Evolutionary conservation across 2,113 vertebrate genomes (phyloP).

Genomic region (Tylochromis polylepis): DNA sequence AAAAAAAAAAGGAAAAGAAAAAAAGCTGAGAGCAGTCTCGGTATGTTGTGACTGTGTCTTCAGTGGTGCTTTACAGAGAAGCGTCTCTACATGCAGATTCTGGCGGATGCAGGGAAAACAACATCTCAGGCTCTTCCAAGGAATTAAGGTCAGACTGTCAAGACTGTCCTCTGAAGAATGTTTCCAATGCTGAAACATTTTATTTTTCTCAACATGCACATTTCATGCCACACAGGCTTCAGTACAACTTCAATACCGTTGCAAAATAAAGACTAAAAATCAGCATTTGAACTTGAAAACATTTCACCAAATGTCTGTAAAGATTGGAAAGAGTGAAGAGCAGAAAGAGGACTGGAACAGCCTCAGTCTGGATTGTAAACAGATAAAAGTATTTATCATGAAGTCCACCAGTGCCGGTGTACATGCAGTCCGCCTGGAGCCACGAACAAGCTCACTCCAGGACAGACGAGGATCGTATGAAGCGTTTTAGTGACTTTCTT

Average conservation of each 20-base stretch:
- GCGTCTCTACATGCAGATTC: neutral
- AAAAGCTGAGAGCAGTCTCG: neutral
- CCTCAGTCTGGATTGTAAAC: slow-evolving; percentile 28
- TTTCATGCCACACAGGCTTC: neutral
- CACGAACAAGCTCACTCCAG: neutral
- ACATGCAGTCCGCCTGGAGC: neutral
- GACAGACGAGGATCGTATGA: neutral
- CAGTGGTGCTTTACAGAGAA: neutral
- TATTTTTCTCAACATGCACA: neutral
- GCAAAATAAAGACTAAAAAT: neutral
- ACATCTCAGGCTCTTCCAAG: neutral
- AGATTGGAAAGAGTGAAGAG: slow-evolving; percentile 1
- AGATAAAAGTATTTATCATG: neutral
- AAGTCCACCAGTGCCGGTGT: neutral
- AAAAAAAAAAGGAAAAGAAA: neutral
- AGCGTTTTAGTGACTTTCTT: neutral
- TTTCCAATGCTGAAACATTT: neutral
- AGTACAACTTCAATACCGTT: slow-evolving; percentile 1
- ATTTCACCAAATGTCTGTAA: neutral
- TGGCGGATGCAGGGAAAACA: neutral
- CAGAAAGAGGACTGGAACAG: neutral
- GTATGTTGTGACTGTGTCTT: neutral
- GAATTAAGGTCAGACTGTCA: slow-evolving; percentile 1
- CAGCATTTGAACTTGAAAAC: slow-evolving; percentile 14
- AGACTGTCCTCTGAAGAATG: neutral